These are phyloP conservation scores for Cyclophora albipunctata DNA, from an alignment of 2,888 invertebrate genomes.

Conservation along the genomic window DNA sequence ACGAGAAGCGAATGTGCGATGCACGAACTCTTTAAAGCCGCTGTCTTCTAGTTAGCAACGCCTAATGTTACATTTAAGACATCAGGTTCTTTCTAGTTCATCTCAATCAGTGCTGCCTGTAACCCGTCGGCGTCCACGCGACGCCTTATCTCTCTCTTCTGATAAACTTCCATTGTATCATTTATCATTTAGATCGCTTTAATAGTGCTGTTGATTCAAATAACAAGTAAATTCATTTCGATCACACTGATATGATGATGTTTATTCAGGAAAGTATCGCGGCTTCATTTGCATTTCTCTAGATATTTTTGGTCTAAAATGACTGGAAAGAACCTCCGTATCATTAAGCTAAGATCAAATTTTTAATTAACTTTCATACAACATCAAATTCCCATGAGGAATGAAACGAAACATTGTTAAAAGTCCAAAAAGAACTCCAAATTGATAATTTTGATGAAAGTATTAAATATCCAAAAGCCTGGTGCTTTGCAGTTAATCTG, in stretches of 20 bases:
- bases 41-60: slow-evolving; percentile 72
- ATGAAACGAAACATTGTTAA: slow-evolving; percentile 69
- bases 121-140: no score
- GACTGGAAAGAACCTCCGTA: slow-evolving; percentile 58
- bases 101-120: slow-evolving; percentile 6
- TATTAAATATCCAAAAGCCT: slow-evolving; percentile 67
- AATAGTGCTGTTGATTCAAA: no score
- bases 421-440: slow-evolving; percentile 39
- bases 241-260: background rate
- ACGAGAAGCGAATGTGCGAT: slow-evolving; percentile 75
- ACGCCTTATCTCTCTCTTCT: background rate
- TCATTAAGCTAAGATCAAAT: slow-evolving; percentile 64
- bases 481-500: slow-evolving; percentile 52
- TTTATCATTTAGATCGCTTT: background rate
- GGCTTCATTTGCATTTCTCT: background rate
- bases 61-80: slow-evolving; percentile 69
- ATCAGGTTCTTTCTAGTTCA: slow-evolving; percentile 54
- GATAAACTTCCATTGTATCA: background rate
- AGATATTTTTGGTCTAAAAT: slow-evolving; percentile 19
- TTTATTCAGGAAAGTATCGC: background rate
- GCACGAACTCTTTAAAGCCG: slow-evolving; percentile 74
- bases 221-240: no score
- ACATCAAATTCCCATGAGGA: slow-evolving; percentile 70
- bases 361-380: slow-evolving; percentile 48
- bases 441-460: slow-evolving; percentile 16